phyloP scores from a whole-genome alignment of 2,113 vertebrate genomes.

The Sorex araneus region DNA sequence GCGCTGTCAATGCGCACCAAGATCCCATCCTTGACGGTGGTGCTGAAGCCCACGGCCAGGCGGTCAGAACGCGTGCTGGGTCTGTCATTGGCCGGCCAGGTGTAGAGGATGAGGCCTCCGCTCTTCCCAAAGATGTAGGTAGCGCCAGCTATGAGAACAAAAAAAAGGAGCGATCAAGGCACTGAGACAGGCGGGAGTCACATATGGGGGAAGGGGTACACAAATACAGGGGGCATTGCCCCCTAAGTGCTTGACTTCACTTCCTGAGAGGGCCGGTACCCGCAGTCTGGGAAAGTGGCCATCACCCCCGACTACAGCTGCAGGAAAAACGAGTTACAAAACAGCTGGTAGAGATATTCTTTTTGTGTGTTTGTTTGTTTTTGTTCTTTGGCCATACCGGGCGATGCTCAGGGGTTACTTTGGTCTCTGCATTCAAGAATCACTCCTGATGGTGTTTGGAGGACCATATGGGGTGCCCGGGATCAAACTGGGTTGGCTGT shows the following conservation, averaged over 20 bases:
- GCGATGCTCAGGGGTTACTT: too few species aligned
- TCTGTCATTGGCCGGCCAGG: conserved; percentile 98
- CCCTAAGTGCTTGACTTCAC: neutral
- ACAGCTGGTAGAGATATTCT: neutral
- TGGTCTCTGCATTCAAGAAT: too few species aligned
- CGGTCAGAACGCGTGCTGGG: conserved; percentile 98
- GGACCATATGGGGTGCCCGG: too few species aligned
- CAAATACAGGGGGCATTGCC: fast-evolving
- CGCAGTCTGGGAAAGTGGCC: neutral
- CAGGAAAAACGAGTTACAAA: conserved; percentile 55
- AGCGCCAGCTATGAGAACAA: conserved; percentile 93
- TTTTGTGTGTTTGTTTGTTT: too few species aligned
- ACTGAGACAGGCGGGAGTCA: fast-evolving
- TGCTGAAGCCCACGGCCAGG: conserved; percentile 93
- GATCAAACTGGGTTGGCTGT: too few species aligned
- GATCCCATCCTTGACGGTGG: conserved; percentile 96
- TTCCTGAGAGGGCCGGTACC: neutral
- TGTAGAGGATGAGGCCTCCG: conserved; percentile 97
- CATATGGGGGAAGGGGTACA: fast-evolving
- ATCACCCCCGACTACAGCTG: conserved; percentile 52
- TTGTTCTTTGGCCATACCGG: too few species aligned
- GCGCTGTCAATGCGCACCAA: conserved; percentile 98
- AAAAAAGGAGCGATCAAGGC: conserved; percentile 57
- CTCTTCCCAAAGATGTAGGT: conserved; percentile 99
- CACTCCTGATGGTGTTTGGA: too few species aligned